Base-by-base conservation (phyloP, 1,140 invertebrate genomes). In the Euura lappo region DNA sequence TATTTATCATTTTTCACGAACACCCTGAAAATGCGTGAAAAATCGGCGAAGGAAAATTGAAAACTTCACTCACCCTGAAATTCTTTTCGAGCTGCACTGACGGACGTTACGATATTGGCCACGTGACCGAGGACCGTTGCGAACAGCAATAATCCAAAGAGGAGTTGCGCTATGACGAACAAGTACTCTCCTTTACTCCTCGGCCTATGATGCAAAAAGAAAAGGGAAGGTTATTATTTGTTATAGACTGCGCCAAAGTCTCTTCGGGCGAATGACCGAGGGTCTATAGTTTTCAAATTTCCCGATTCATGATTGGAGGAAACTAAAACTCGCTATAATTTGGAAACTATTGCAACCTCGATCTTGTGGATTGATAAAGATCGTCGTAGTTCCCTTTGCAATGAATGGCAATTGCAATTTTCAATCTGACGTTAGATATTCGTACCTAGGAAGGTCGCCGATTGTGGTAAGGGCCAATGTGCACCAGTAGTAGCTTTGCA, bases 401-500 rank as follows among this genome's bases (percentile, higher is more conserved):
- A 28, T 28, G 28, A 28, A 28, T 28, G 28, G 28, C 28, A 28
- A 28, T 28, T 28, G 28, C 0, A 28, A 28, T 28, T 28, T 28
- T 28, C 28, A 28, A 1, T 28, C 28, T 28, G 28, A 28, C 6
- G 4, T 2, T 65, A 69, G 11, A 47, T 46, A 71, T 66, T 7
- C 75, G 74, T 79, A 87, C 86, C 86, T 87, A 51, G 88, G 88
- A 74, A 89, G 76, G 79, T 92, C 86, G 83, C 93, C 93, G 78
- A 99, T 97, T 51, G 96, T 98, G 13, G 97, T 98, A 69, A 99
- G 90, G 65, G 97, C 96, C 80, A 99, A 88, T 64, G 97, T 98
- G 84, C 97, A 99, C 97, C 97, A 99, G 88, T 99, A 99, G 87
- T 98, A 98, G 88, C 97, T 97, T 88, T 98, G 96, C 79, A 99